Evolutionary conservation across 2,797 vertebrate species (phyloP), one percentile per base, ranked within the genome.

Genomic region (Alosa sapidissima): DNA sequence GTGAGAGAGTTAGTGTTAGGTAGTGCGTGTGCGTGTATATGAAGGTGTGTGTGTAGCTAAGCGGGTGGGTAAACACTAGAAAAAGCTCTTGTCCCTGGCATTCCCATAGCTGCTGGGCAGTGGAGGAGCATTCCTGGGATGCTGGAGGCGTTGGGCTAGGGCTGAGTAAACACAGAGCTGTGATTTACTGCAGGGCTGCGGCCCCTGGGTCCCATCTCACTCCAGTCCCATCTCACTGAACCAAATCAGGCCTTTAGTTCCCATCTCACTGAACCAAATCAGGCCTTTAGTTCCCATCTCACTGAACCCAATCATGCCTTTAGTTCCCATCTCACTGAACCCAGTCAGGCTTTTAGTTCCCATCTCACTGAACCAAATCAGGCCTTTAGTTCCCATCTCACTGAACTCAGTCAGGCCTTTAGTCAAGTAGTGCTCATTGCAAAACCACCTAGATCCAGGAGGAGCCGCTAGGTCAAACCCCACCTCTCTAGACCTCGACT

Each of bases 101-200:
- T 75, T 86, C 83, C 83, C 86, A 65, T 48, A 48, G 83, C 81
- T 28, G 1, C 41, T n/a, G 48, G 47, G 62, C 55, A 33, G 65
- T 45, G 13, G 60, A 72, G 83, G 62, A 81, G 75, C 55, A 84
- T 86, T 88, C 84, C 88, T 86, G 49, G 82, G 75, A 86, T 81
- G 81, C 82, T 83, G 55, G 45, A 81, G 82, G 83, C 45, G 48
- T 62, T 72, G 41, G 54, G 47, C 81, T 28, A 55, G n/a, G 68
- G 21, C 62, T 78, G 58, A 14, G 82, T 88, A 88, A 88, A 90
- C 87, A 89, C 60, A 88, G 81, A 83, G 85, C 36, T 81, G 85
- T 85, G 51, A 75, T 89, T 83, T 89, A 86, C 51, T 48, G 78
- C 51, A 81, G 41, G 51, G 51, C 24, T 75, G 2, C 13, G 33